Base-by-base conservation (phyloP, 2,888 invertebrate species). In the Tinea trinotella region DNA sequence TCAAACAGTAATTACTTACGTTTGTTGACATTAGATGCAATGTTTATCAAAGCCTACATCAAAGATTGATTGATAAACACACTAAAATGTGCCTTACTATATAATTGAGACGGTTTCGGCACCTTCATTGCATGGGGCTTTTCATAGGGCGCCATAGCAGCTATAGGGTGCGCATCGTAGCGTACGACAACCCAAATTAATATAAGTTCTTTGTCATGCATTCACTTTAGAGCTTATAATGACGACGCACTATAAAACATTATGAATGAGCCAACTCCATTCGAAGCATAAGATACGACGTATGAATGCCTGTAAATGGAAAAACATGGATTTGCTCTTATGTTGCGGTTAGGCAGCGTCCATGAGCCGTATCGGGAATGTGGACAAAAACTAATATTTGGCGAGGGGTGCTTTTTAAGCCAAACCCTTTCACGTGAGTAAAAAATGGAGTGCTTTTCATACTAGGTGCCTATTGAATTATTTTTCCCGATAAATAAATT, bases 301-400 rank as follows among this genome's bases (percentile, higher is more conserved):
- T 74, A 76, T 70, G 73, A 71, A 68, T 64, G 67, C 71, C 65
- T 68, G 66, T 74, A 74, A 78, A 78, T 77, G 73, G 76, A 73
- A 79, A 83, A 82, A 85, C 84, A 85, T 63, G 84, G 68, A 63
- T 83, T 83, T 79, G 83, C 84, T 84, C 76, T 85, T 83, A 85
- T 81, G 76, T 80, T 81, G 74, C 81, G 70, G 57, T 63, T 63
- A 70, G 17, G 34, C 35, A 34, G 35, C 52, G 53, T 17, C 56
- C 54, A 56, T 59, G 64, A 61, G 62, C 65, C 62, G 60, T 50
- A 50, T 50, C 24, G 50, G 24, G 48, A 17, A 40, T 34, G 40
- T 53, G 62, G 57, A 77, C 79, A 83, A 84, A 84, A 83, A 85
- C 85, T 83, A 85, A 85, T 84, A 84, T 84, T 84, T 81, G 74